A percentile compares a stretch with the other conserved stretches of the same genome.
Evolutionary conservation across 2,888 invertebrate genomes (phyloP).

Genomic region (Agonopterix heracliana): DNA sequence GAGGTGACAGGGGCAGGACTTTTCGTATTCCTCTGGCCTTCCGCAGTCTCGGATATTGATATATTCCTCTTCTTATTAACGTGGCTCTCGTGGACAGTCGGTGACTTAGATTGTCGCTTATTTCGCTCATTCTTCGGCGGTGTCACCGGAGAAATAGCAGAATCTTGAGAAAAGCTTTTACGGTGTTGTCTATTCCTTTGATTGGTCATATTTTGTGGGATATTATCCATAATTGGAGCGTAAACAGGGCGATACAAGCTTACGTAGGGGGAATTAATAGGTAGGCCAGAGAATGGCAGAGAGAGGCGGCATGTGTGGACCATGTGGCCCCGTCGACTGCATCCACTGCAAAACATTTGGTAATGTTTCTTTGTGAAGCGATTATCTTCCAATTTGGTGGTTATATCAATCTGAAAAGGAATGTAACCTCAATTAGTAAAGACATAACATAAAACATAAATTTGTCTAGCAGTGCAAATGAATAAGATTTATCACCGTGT

Average conservation of each 20-base stretch:
- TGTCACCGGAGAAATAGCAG: conserved; percentile 12
- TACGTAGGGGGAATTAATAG: conserved; percentile 58
- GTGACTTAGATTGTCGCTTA: conserved; percentile 61
- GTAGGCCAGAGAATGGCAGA: conserved; percentile 55
- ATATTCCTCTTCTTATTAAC: conserved; percentile 44
- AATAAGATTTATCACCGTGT: conserved; percentile 64
- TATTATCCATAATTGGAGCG: neutral
- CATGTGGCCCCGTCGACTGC: conserved; percentile 72
- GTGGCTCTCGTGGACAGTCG: conserved; percentile 44
- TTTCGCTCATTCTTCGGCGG: conserved; percentile 18
- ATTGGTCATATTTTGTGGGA: neutral
- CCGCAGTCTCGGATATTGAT: conserved; percentile 25
- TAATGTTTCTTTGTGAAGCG: conserved; percentile 39
- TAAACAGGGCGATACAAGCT: conserved; percentile 44
- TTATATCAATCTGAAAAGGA: conserved; percentile 57
- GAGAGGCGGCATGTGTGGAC: conserved; percentile 53
- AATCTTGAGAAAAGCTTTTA: conserved; percentile 21
- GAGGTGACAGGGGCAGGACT: conserved; percentile 18
- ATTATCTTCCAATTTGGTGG: conserved; percentile 46
- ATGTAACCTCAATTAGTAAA: neutral
- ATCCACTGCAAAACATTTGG: conserved; percentile 73
- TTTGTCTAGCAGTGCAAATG: too few species aligned
- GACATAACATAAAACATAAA: too few species aligned
- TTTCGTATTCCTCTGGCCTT: conserved; percentile 24
- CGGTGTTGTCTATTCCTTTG: conserved; percentile 6